Conservation (phyloP, 1,140 invertebrate species). For the Lineus longissimus region DNA sequence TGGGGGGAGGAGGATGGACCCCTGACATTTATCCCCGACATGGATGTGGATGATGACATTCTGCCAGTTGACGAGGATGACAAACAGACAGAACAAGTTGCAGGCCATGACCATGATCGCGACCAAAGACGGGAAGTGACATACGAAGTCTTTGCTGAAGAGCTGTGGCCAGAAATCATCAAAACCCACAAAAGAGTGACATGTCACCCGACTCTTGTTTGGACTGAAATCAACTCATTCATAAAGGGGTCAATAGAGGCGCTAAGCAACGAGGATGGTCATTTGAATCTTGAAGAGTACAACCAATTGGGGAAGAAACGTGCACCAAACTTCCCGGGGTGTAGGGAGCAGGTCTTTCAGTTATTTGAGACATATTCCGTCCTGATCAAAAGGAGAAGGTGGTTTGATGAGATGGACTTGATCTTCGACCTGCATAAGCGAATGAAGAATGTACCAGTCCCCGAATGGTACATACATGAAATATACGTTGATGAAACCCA, state of each 20-base stretch:
- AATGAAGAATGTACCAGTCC: neutral
- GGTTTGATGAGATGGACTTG: constrained; percentile 42
- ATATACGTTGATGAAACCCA: constrained; percentile 49
- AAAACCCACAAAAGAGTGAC: constrained; percentile 23
- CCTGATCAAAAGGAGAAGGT: constrained; percentile 25
- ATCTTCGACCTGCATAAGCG: constrained; percentile 11
- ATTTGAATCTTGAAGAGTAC: constrained; percentile 30
- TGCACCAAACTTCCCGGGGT: constrained; percentile 40
- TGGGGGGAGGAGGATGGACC: constrained; percentile 34
- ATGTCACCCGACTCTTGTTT: constrained; percentile 38
- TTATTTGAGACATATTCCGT: constrained; percentile 23
- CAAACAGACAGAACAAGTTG: neutral
- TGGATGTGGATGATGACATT: constrained; percentile 20
- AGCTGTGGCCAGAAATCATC: constrained; percentile 36
- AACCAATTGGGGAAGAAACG: constrained; percentile 33
- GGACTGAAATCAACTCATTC: constrained; percentile 46
- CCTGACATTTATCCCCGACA: constrained; percentile 27
- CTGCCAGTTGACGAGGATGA: constrained; percentile 13
- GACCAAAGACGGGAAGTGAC: constrained; percentile 35
- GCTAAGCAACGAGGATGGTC: constrained; percentile 24
- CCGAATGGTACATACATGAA: constrained; percentile 34
- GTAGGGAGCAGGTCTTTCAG: constrained; percentile 32
- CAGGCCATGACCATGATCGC: neutral
- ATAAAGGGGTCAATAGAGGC: constrained; percentile 44
- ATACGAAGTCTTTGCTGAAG: constrained; percentile 38